Percentiles rank a stretch among this genome's conserved stretches.
Conservation (phyloP, 1,140 invertebrate species). For the Himalopsyche phryganea region DNA sequence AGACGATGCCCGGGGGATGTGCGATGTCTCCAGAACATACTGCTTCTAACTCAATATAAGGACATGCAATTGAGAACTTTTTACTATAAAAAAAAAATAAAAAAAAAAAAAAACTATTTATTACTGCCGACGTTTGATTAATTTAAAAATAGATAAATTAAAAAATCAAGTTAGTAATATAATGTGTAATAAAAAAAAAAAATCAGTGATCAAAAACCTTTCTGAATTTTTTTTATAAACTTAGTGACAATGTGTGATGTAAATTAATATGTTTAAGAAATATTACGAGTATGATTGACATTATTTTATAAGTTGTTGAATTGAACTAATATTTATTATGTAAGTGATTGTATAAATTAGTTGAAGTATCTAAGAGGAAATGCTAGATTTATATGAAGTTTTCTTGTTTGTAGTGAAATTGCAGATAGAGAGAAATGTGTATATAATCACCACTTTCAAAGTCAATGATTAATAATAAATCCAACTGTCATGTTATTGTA, state of each 20-base stretch:
- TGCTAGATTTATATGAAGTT: no score
- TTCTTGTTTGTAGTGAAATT: no score
- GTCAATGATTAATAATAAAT: no score
- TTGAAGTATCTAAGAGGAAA: no score
- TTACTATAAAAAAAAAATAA: background rate
- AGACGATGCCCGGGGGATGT: conserved; percentile 45
- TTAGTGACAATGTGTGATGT: background rate
- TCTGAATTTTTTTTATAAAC: no score
- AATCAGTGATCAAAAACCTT: no score
- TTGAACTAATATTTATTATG: no score
- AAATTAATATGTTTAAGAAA: background rate
- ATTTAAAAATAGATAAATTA: background rate
- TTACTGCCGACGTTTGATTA: background rate
- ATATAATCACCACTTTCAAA: no score
- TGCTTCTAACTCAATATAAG: conserved; percentile 47
- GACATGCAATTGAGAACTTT: conserved; percentile 1
- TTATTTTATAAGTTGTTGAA: background rate
- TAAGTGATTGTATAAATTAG: no score
- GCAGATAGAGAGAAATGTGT: no score
- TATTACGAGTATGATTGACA: background rate
- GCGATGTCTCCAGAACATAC: conserved; percentile 52
- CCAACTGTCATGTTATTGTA: no score
- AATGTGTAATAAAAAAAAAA: background rate
- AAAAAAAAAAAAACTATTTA: background rate
- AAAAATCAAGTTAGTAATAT: background rate